Evolutionary conservation across 2,888 invertebrate species (phyloP), one percentile per base, ranked within the genome.

Genomic region (Oxystoma pomonae): DNA sequence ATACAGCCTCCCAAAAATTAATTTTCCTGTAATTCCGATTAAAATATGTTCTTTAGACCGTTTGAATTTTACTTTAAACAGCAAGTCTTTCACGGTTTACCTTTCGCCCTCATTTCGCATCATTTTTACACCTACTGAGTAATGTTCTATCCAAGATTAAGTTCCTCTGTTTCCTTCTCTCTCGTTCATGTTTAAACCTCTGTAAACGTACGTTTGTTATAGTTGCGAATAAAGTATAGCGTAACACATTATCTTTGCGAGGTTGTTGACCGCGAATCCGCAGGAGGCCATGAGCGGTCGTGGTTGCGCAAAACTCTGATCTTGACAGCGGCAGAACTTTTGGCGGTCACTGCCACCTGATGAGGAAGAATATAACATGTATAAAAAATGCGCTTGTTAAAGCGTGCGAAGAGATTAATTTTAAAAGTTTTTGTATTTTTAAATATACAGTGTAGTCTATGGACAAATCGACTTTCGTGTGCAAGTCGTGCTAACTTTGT

Each of bases 21-120:
- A 35, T 35, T 35, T 12, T 35, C 35, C 35, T 35, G 35, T 35
- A 7, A 35, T 35, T 35, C 35, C 35, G 35, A 35, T 35, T 12
- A 35, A 12, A 35, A 35, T 35, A 7, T 35, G 61, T 66, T 66
- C 62, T 68, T 67, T 58, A 63, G 65, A 75, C 76, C 75, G 74
- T 77, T 76, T 75, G 72, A 75, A 74, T 77, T 77, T 74, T 74
- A 71, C 73, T 69, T 64, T 65, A 71, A 73, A 72, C 75, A 75
- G 76, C 76, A 35, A 35, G 35, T 35, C 35, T 35, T 35, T 77
- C 73, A 77, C 75, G 79, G 76, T 75, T 79, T 79, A 79, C 80
- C 79, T 79, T 80, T 79, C 79, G 79, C 76, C 80, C 80, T 79
- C 79, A 76, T 76, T 80, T 79, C 74, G 77, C 76, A 72, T 74